Base-by-base conservation (phyloP, 2,888 invertebrate species). In the Vannuccia rotundouncinata region DNA sequence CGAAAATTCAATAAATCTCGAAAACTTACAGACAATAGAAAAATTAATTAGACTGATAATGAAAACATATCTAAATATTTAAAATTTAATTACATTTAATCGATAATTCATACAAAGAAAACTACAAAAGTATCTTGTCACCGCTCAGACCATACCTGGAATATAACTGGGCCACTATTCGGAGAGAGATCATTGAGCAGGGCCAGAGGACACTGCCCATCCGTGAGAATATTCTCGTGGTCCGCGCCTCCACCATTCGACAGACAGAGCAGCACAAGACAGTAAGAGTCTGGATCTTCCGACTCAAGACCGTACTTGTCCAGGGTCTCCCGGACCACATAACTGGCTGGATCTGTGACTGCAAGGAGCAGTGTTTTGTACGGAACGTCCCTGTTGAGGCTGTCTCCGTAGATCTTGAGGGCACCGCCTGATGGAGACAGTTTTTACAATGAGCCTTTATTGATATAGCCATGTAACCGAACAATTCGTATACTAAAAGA, bases 341-440 rank as follows among this genome's bases (percentile, higher is more conserved):
- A 92, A 79, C 93, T 93, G 17, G 96, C 95, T 80, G 92, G 92
- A 89, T 97, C 96, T 82, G 93, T 91, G 81, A 95, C 92, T 29
- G 95, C 95, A 82, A 96, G 90, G 84, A 97, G 90, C 79, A 97
- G 90, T 17, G 96, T 96, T 90, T 97, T 96, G 89, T 97, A 97
- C 80, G 96, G 95, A 86, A 95, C 95, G 89, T 95, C 95, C 85
- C 93, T 92, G 85, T 95, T 94, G 29, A 97, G 90, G 31, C 95
- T 93, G 86, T 95, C 94, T 77, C 96, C 96, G 89, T 95, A 97
- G 84, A 97, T 95, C 83, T 89, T 87, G 59, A 86, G 81, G 82
- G 86, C 87, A 28, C 89, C 89, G 28, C 88, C 88, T 86, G 60
- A 30, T 77, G 27, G 13, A 77, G 0, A 17, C 13, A 25, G 22